phyloP scores from a whole-genome alignment of 2,113 vertebrate species.

The Marmota monax region DNA sequence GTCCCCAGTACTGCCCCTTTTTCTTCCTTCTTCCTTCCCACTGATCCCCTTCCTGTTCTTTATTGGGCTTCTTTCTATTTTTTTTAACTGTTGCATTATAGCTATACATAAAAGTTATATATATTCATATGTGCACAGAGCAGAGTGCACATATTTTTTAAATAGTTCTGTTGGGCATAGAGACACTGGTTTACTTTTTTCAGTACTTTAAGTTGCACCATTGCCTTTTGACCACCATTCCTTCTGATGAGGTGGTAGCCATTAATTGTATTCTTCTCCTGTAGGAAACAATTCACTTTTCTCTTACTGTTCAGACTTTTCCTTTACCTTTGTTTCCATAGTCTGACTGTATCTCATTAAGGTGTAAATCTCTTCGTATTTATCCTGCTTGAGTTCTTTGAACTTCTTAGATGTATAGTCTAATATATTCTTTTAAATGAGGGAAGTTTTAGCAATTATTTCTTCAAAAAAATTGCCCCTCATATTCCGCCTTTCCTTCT shows the following conservation, averaged over 20 bases:
- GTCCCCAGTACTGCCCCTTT: no score
- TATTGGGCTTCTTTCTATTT: no score
- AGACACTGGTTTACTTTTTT: not conserved
- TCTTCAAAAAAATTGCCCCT: not conserved
- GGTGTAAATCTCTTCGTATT: not conserved
- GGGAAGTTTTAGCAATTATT: not conserved
- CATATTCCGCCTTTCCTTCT: not conserved
- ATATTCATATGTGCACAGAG: no score
- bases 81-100: no score
- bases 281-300: not conserved
- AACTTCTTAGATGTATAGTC: not conserved
- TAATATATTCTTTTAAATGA: slow-evolving; percentile 11
- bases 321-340: not conserved
- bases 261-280: not conserved
- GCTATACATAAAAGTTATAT: no score
- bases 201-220: not conserved
- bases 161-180: not conserved
- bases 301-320: not conserved
- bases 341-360: not conserved
- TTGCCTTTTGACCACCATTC: not conserved
- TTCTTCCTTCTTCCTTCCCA: no score
- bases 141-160: not conserved
- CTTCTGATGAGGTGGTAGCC: not conserved
- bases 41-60: no score
- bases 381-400: not conserved